Percentiles rank a stretch among this genome's conserved stretches.
These are phyloP conservation scores for Dexiosoma caninum DNA, from an alignment of 2,888 invertebrate genomes.

Conservation along the genomic window DNA sequence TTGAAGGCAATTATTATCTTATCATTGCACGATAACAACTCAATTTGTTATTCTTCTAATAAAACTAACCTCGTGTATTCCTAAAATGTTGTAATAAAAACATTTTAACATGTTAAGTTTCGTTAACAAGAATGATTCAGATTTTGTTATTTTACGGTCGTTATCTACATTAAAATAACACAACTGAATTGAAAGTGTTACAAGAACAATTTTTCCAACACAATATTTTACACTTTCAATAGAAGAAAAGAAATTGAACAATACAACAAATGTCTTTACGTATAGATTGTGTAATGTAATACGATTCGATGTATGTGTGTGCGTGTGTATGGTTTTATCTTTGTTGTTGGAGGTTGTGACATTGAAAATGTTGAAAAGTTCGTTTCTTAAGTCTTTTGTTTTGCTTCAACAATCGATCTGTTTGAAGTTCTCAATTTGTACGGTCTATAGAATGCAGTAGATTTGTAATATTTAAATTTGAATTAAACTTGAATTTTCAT, in stretches of 20 bases:
- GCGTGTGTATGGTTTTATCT: background rate
- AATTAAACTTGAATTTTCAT: no score
- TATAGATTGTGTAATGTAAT: no score
- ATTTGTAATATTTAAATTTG: no score
- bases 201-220: slow-evolving; percentile 19
- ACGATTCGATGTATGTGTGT: no score
- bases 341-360: background rate
- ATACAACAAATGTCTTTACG: no score
- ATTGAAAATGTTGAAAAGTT: background rate
- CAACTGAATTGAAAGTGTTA: background rate
- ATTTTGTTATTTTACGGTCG: no score
- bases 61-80: background rate
- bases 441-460: no score
- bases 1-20: background rate
- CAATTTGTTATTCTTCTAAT: background rate
- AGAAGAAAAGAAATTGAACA: background rate
- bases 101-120: background rate
- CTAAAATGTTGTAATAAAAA: slow-evolving; percentile 12
- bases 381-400: slow-evolving; percentile 23
- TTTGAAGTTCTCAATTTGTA: no score
- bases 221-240: slow-evolving; percentile 45
- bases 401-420: background rate
- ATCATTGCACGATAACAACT: background rate
- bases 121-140: slow-evolving; percentile 32
- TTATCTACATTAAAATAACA: no score